Evolutionary conservation across 2,797 vertebrate species (phyloP).

Genomic region (Vultur gryphus): DNA sequence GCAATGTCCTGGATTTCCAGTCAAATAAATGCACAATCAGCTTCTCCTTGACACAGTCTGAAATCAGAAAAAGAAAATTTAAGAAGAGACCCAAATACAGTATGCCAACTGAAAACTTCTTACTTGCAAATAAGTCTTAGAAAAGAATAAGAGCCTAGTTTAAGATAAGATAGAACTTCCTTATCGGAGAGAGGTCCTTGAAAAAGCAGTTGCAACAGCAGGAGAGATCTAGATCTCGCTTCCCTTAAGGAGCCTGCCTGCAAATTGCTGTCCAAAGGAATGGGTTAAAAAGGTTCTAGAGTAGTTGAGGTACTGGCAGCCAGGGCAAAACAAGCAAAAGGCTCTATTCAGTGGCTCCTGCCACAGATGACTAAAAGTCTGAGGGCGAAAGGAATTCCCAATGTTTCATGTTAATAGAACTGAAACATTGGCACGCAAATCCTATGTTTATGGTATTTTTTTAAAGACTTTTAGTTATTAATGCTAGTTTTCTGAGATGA

Average conservation of each 20-base stretch:
- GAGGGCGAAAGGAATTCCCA: neutral
- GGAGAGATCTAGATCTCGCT: neutral
- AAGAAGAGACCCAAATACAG: neutral
- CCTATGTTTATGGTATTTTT: neutral
- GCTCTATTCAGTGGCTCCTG: neutral
- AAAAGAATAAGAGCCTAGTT: neutral
- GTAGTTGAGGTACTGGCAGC: neutral
- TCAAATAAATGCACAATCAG: neutral
- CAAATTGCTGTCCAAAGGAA: neutral
- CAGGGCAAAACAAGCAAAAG: neutral
- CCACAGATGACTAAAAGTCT: neutral
- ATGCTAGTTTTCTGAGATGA: conserved; percentile 9
- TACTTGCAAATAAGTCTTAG: neutral
- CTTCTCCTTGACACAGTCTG: neutral
- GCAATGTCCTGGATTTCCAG: neutral
- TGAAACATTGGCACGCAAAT: neutral
- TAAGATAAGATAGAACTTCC: neutral
- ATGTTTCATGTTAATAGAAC: neutral
- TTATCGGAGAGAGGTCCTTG: neutral
- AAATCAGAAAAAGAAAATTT: neutral
- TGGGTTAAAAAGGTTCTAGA: neutral
- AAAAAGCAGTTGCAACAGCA: neutral
- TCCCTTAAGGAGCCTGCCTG: neutral
- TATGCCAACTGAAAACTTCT: neutral
- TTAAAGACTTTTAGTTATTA: neutral